Conservation (phyloP, 2,113 vertebrate genomes). For the Macrotis lagotis region DNA sequence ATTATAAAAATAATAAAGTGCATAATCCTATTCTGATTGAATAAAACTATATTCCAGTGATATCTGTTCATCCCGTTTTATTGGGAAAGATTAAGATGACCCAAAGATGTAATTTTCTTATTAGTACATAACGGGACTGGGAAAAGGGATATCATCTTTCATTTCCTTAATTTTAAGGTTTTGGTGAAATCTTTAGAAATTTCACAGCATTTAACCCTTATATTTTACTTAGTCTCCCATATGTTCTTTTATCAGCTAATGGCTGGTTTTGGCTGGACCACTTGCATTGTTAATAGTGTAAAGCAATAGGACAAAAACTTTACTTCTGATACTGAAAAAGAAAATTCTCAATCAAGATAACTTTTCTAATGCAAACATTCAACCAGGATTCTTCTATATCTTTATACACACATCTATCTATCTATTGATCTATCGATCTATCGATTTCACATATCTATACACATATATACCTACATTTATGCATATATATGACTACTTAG, state of each 20-base stretch:
- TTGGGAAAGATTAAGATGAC: conserved; percentile 75
- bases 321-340: conserved; percentile 44
- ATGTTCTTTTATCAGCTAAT: conserved; percentile 50
- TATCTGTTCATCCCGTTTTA: conserved; percentile 73
- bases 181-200: conserved; percentile 75
- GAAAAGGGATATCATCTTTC: conserved; percentile 57
- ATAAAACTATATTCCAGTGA: conserved; percentile 44
- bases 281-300: conserved; percentile 56
- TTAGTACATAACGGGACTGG: conserved; percentile 56
- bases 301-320: conserved; percentile 50
- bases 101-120: conserved; percentile 73
- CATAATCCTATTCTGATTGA: neutral
- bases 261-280: conserved; percentile 69
- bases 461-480: too few relatives aligned
- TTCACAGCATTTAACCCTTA: conserved; percentile 60
- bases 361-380: too few relatives aligned
- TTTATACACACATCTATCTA: too few relatives aligned
- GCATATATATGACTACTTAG: too few relatives aligned
- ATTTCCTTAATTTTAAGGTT: conserved; percentile 75
- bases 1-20: neutral
- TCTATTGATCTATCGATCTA: too few relatives aligned
- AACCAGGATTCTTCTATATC: too few relatives aligned
- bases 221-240: conserved; percentile 63
- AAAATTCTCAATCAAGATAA: neutral
- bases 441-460: too few relatives aligned